Evolutionary conservation across 2,888 invertebrate genomes (phyloP), one percentile per base, ranked within the genome.

Genomic region (Gisinianus flammeolus): DNA sequence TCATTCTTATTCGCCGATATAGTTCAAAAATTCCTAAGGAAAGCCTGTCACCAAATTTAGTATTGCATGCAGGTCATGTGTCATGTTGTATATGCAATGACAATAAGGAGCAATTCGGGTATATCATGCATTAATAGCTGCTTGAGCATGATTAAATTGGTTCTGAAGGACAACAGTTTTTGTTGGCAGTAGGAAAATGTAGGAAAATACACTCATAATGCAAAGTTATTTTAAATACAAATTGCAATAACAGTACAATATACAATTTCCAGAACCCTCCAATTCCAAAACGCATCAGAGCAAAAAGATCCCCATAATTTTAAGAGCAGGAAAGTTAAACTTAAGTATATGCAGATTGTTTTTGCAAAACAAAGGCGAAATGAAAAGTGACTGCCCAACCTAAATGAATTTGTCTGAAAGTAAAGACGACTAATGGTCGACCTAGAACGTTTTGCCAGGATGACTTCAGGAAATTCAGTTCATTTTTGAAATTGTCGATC

Each of bases 371-470:
- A 58, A 77, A 77, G 54, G 35, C 52, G 70, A 77, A 66, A 44
- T 56, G n/a, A 67, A 78, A 79, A 35, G 33, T 75, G 5, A 66
- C 16, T 79, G 73, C 76, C 80, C 56, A 81, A 85, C 96, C 96
- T 94, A 96, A 91, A 88, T 95, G 94, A 88, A 93, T 91, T 89
- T 92, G 92, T 91, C 93, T 93, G 90, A 94, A 91, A 87, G 93
- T 92, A 90, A 97, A 92, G 85, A 96, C 94, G 88, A 97, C 94
- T 87, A 96, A 91, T 81, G 99, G 98, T 86, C 98, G 92, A 86
- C 99, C 99, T 87, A 97, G 92, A 90, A 96, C 94, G 89, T 95
- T 95, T 90, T 95, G 95, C 98, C 98, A 99, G 88, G 95, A 95
- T 86, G 94, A 95, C 91, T 98, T 97, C 90, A 98, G 92, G 91